Percentiles rank a stretch among this genome's conserved stretches.
phyloP scores from a whole-genome alignment of 2,888 invertebrate genomes.

The Celastrina argiolus region DNA sequence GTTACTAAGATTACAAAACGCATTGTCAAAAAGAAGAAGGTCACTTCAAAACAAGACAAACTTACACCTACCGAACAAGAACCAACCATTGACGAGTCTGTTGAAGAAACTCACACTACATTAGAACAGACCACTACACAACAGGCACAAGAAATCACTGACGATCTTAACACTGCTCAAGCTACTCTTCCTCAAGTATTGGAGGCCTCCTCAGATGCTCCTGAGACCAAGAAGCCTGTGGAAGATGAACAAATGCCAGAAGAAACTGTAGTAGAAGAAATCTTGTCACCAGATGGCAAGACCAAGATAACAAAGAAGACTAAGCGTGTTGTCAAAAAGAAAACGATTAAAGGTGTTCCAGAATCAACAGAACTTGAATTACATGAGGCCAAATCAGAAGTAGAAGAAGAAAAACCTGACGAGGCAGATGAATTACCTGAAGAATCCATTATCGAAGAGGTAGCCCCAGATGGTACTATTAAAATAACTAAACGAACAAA shows the following conservation, averaged over 20 bases:
- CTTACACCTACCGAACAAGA: slow-evolving; percentile 39
- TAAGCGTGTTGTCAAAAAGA: background rate
- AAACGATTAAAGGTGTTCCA: background rate
- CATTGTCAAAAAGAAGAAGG: slow-evolving; percentile 45
- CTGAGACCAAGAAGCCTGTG: slow-evolving; percentile 35
- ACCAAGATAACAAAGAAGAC: background rate
- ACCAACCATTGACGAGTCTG: slow-evolving; percentile 32
- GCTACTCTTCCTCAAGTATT: slow-evolving; percentile 38
- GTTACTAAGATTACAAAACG: slow-evolving; percentile 33
- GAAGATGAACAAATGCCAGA: slow-evolving; percentile 41
- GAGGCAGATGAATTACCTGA: slow-evolving; percentile 38
- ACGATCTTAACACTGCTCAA: slow-evolving; percentile 38
- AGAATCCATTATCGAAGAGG: slow-evolving; percentile 31
- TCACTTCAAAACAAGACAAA: slow-evolving; percentile 32
- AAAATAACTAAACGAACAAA: background rate
- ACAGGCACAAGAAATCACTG: slow-evolving; percentile 39
- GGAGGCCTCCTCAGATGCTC: slow-evolving; percentile 34
- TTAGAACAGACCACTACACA: slow-evolving; percentile 28
- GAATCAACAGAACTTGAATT: slow-evolving; percentile 1
- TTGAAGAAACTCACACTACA: slow-evolving; percentile 35
- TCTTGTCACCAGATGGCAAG: background rate
- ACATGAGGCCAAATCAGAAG: slow-evolving; percentile 28
- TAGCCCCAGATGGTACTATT: background rate
- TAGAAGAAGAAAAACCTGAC: slow-evolving; percentile 11
- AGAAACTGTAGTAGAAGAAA: slow-evolving; percentile 30